Percentiles rank a stretch among this genome's conserved stretches.
phyloP scores from a whole-genome alignment of 1,140 invertebrate genomes.

The Cotesia vestalis region DNA sequence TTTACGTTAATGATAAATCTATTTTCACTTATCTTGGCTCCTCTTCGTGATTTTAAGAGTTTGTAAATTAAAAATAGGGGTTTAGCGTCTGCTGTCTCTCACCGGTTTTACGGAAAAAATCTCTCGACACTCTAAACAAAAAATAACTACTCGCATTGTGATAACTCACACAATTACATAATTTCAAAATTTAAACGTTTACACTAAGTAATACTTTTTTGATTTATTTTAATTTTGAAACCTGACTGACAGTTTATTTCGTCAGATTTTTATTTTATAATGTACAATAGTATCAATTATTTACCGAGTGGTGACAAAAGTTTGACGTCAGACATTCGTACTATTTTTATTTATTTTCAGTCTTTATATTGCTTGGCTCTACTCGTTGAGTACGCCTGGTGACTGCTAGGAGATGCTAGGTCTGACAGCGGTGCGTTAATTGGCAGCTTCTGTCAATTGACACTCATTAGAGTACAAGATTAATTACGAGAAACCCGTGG shows the following conservation, averaged over 20 bases:
- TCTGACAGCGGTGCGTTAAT: conserved; percentile 56
- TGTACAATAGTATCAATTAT: too few relatives aligned
- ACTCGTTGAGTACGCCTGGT: conserved; percentile 16
- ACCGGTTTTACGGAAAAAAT: conserved; percentile 1
- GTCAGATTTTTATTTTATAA: too few relatives aligned
- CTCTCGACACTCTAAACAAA: neutral
- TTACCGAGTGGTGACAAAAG: too few relatives aligned
- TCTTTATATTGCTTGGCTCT: neutral
- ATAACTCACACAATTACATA: neutral
- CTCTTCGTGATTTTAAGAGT: too few relatives aligned
- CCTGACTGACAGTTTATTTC: too few relatives aligned
- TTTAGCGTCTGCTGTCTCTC: conserved; percentile 18
- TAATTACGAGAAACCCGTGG: conserved; percentile 52
- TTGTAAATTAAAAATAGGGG: neutral
- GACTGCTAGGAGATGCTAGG: conserved; percentile 39
- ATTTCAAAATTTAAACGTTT: too few relatives aligned
- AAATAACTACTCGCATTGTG: neutral
- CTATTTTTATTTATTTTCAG: neutral
- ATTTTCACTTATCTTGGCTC: too few relatives aligned
- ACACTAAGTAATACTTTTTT: too few relatives aligned
- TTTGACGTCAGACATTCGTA: neutral
- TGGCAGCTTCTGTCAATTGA: conserved; percentile 61
- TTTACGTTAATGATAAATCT: too few relatives aligned
- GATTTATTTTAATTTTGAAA: too few relatives aligned
- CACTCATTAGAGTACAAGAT: conserved; percentile 62